Conservation (phyloP, 1,140 invertebrate genomes). For the Heliconius himera region DNA sequence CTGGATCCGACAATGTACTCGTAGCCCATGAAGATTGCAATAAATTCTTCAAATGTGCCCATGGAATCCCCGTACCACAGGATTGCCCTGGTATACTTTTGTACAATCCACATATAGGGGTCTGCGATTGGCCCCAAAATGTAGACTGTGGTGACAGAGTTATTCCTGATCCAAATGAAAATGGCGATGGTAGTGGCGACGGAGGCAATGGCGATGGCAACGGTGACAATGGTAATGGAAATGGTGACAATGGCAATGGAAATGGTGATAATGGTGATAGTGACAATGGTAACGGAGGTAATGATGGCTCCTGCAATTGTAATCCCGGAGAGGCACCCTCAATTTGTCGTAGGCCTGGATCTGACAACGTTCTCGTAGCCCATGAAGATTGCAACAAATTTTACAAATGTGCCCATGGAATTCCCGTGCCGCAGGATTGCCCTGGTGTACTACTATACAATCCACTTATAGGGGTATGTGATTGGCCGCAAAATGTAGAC, state of each 20-base stretch:
- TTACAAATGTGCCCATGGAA: background rate
- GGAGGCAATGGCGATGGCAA: background rate
- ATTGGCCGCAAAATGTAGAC: constrained; percentile 50
- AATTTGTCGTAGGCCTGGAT: background rate
- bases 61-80: constrained; percentile 44
- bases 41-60: constrained; percentile 50
- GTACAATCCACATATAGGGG: constrained; percentile 81
- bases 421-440: too few relatives aligned
- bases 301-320: background rate
- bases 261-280: constrained; percentile 14
- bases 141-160: constrained; percentile 69
- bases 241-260: constrained; percentile 19
- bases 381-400: constrained; percentile 57
- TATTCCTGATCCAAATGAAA: constrained; percentile 28
- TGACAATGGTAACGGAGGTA: background rate
- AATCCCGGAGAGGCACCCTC: constrained; percentile 40
- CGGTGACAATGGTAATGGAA: too few relatives aligned
- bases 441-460: too few relatives aligned
- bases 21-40: constrained; percentile 52
- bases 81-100: constrained; percentile 74
- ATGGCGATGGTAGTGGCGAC: constrained; percentile 16
- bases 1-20: background rate
- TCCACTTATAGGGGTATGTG: constrained; percentile 35
- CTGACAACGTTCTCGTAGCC: background rate
- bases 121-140: constrained; percentile 83